Base-by-base conservation (phyloP, 2,113 vertebrate species). In the Cynoglossus semilaevis region DNA sequence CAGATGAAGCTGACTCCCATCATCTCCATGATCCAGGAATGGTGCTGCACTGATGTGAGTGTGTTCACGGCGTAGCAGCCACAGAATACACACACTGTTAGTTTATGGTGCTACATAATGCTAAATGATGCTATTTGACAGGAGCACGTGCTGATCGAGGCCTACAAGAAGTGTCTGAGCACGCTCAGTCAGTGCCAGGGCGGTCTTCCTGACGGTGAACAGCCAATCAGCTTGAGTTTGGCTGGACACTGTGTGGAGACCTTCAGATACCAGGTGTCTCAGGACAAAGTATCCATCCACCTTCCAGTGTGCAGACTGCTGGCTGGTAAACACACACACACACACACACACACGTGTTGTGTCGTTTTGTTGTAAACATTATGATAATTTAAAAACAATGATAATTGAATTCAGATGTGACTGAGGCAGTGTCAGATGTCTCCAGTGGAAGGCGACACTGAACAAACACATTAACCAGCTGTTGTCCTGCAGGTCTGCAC, bases 21-120 rank as follows among this genome's bases (percentile, higher is more conserved):
- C 81, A 98, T 98, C 80, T 94, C 95, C 51, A 97, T 98, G 96
- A 94, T 98, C 79, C 96, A 98, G 69, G 97, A 99, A 72, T 99
- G 97, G 96, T 96, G 96, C 81, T 90, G 91, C 19, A 90, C 92
- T 66, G 97, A 98, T 16, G 97, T 98, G 77, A 91, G 95, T 29
- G 35, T n/a, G 29, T 9, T 35, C 15, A 1, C 8, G 14, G 38
- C 34, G 22, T 29, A 29, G 22, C 6, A 29, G 22, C 22, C 22
- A 29, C 22, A 29, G n/a, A n/a, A n/a, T n/a, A n/a, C 15, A 34
- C 22, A 35, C 22, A 35, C 34, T 22, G 14, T 7, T 46, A 17
- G 8, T 9, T 16, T 16, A 46, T 38, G 37, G n/a, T n/a, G n/a
- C 37, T 38, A 38, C 3, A 2, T 2, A 3, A 11, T 38, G 3